Conservation (phyloP, 2,888 invertebrate species). For the Gonocerus acuteangulatus region DNA sequence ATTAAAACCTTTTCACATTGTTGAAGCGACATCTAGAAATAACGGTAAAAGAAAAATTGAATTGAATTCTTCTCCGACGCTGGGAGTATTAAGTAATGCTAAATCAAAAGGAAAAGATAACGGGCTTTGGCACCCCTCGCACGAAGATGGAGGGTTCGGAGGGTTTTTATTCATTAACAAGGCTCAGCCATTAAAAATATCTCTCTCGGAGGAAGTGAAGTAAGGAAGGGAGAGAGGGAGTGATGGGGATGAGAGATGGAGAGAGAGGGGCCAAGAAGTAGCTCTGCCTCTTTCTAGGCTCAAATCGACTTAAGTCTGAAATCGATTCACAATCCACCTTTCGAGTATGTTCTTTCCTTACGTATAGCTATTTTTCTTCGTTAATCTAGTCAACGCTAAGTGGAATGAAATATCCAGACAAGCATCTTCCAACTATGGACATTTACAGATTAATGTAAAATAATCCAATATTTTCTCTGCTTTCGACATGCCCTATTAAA, state of each 20-base stretch:
- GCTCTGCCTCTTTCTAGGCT: background rate
- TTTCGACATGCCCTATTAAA: no score
- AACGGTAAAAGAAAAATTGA: no score
- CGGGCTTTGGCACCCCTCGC: background rate
- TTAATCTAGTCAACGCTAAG: no score
- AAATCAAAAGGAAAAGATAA: background rate
- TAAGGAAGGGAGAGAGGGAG: slow-evolving; percentile 22
- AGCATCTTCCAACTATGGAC: no score
- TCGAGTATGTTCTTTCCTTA: no score
- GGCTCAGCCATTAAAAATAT: background rate
- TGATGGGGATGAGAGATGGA: slow-evolving; percentile 26
- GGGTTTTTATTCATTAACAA: slow-evolving; percentile 3
- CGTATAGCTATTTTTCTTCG: no score
- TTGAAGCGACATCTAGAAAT: no score
- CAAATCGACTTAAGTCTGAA: background rate
- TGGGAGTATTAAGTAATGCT: background rate
- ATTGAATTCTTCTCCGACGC: no score
- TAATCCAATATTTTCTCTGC: no score
- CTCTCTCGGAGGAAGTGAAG: background rate
- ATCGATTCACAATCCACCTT: background rate
- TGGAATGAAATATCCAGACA: no score
- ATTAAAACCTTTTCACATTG: no score
- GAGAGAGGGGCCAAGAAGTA: background rate
- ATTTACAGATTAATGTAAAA: no score
- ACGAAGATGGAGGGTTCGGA: background rate